These are phyloP conservation scores for Eupelmus urozonus DNA, from an alignment of 2,888 invertebrate genomes.

Conservation along the genomic window DNA sequence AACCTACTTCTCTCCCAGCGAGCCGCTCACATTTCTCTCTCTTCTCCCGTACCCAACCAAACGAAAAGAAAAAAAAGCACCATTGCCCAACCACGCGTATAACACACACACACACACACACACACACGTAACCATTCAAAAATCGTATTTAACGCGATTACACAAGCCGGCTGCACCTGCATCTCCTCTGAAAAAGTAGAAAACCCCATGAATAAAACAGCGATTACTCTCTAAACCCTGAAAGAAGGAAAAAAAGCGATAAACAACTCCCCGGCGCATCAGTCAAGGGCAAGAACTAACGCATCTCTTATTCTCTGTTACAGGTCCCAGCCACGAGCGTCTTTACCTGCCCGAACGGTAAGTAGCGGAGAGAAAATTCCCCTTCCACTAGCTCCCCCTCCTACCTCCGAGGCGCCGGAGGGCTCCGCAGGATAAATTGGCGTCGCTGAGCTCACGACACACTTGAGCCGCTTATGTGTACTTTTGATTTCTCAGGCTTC, in stretches of 20 bases:
- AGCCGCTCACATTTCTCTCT: conserved; percentile 10
- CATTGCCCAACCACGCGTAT: conserved; percentile 10
- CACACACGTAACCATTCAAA: background rate
- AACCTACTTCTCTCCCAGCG: conserved; percentile 3
- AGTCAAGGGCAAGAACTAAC: conserved; percentile 27
- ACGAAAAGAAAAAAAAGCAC: background rate
- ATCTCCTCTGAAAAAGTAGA: background rate
- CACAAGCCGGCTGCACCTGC: conserved; percentile 32
- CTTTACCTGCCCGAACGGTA: conserved; percentile 87
- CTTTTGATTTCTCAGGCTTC: background rate
- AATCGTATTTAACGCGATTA: conserved; percentile 26
- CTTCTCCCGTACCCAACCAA: background rate
- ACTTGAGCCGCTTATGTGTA: background rate
- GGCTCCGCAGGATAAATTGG: too few relatives aligned
- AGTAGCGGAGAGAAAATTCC: conserved; percentile 76
- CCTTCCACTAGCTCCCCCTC: conserved; percentile 4
- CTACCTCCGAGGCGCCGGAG: conserved; percentile 1
- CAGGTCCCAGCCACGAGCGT: conserved; percentile 81
- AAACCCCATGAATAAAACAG: conserved; percentile 11
- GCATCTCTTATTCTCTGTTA: conserved; percentile 74
- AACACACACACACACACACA: background rate
- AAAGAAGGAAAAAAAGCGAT: conserved; percentile 2
- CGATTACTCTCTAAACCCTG: background rate
- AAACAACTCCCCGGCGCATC: conserved; percentile 24
- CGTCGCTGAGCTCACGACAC: too few relatives aligned